Base-by-base conservation (phyloP, 2,888 invertebrate genomes). In the Creontiades dilutus region DNA sequence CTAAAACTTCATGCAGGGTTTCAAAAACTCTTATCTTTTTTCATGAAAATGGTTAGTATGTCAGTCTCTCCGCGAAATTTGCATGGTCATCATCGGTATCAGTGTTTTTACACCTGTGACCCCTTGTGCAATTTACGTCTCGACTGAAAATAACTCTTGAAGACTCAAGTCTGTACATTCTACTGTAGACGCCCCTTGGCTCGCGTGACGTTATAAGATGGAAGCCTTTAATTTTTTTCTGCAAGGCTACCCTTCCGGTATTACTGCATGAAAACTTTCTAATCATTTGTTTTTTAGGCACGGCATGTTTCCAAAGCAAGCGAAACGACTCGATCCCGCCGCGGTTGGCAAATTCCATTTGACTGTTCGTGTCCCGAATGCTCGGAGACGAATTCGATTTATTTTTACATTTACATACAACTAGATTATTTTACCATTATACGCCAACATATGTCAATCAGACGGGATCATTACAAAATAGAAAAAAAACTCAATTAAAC, bases 191-290 rank as follows among this genome's bases (percentile, higher is more conserved):
- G 23, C 19, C 68, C 68, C 68, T 68, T 23, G 23, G 68, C 68
- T 68, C 68, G 68, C 68, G 68, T 68, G 68, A 68, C 68, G 68
- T 68, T 68, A 68, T 68, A 68, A 68, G 68, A 68, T 68, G 68
- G 68, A 68, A 23, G 68, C 68, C 23, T 23, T 12, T 23, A 68
- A 68, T 68, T 68, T 68, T 68, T 68, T 68, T 68, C 68, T 68
- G 68, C 68, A 68, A 68, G 68, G 68, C 19, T 68, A 68, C 23
- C 68, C 68, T 68, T 68, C 68, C 68, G 68, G 68, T 68, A 68
- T 23, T 68, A 68, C 68, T 68, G 68, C 68, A 68, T 68, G 68
- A 68, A 68, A 68, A 68, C 68, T 68, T 68, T 37, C 23, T 68
- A 68, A 68, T 68, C 19, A 68, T 68, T 68, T 68, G 61, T 61